Base-by-base conservation (phyloP, 1,140 invertebrate species). In the Phymastichus coffea region DNA sequence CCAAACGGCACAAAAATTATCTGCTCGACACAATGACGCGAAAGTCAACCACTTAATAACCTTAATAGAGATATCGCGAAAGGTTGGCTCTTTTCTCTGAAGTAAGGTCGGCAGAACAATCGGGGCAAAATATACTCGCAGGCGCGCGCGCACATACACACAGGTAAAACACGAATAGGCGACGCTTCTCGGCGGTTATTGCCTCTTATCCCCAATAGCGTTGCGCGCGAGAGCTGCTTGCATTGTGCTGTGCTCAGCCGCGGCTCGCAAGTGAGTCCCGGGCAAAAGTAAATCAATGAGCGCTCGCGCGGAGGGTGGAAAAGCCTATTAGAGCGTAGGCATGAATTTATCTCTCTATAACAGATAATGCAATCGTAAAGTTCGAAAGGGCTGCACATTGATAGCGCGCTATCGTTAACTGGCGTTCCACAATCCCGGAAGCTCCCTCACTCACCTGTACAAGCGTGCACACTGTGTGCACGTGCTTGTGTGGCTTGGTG, bases 301-400 rank as follows among this genome's bases (percentile, higher is more conserved):
- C 0, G 49, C 10, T 20, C 35, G 28, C 26, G 23, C 14, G 4
- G 33, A 62, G 59, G 46, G 57, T 63, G 57, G 64, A 65, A 73
- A 70, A 65, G 67, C 69, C 70, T 68, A 74, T 74, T 72, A 72
- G 69, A 68, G 70, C 68, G 69, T 63, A 65, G 44, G 55, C 63
- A 68, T 64, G 68, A 71, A 74, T 74, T 72, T 72, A 72, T 74
- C 67, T 72, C 68, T 68, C 68, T 69, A 74, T 74, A 74, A 70
- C 66, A 64, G 65, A 70, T 66, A 69, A 72, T 74, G 69, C 69
- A 71, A 73, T 73, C 71, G 71, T 73, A 73, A 73, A 73, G 66
- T 69, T 64, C 53, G 64, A 66, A 58, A 63, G 64, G 64, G 60
- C 64, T 62, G 53, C 61, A 63, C 67, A 71, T 71, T 69, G 69